Base-by-base conservation (phyloP, 2,113 vertebrate species). In the Catharus minimus region DNA sequence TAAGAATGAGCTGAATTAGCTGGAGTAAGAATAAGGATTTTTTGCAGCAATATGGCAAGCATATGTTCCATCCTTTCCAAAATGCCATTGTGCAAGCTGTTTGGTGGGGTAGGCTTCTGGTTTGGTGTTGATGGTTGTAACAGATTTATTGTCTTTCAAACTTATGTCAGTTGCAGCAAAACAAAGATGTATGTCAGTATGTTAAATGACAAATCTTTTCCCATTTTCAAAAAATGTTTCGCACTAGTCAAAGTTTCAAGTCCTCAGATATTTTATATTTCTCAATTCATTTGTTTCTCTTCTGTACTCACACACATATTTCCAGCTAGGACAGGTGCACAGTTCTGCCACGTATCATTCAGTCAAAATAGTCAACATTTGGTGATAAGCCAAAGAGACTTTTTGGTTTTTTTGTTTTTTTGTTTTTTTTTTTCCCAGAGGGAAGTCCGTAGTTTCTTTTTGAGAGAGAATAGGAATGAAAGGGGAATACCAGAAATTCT, bases 71-170 rank as follows among this genome's bases (percentile, higher is more conserved):
- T 41, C n/a, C 36, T 72, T 44, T 93, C 52, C 53, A 94, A 92
- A 90, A 93, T 73, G 50, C 46, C 66, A 92, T 92, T 94, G 86
- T 84, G 53, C 58, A 84, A 78, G 47, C 47, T 92, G 43, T 65
- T 65, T 86, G 50, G 69, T 84, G 83, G 80, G 50, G 69, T 53
- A 92, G 81, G 60, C 89, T 89, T 85, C 79, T 96, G 82, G 50
- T 85, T 81, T 89, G 66, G 61, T 89, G 94, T 50, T 90, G 90
- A 92, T 15, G 30, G 50, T 39, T 90, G 55, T 56, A 88, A 72
- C 24, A 27, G 80, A 92, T 95, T 92, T 92, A 91, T 88, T 93
- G 62, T 84, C 75, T 89, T 85, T 94, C 43, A 93, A 90, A 90
- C 89, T 82, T 84, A 79, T 79, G 69, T 86, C 92, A 92, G 93